Conservation (phyloP, 2,113 vertebrate genomes). For the Ophthalmolycus amberensis region DNA sequence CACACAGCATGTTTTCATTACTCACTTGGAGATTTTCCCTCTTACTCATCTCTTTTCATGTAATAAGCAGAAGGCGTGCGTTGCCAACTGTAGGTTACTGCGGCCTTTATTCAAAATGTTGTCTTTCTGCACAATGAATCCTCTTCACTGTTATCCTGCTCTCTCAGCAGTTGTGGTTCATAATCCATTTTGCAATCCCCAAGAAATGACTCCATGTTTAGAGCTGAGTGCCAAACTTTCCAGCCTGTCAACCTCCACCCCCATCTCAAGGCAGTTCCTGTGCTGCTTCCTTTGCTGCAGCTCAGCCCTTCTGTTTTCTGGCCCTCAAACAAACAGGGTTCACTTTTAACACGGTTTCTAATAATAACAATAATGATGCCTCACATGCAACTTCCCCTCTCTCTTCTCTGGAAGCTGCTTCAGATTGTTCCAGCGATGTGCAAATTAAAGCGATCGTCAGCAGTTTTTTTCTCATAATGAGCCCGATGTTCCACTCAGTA, state of each 20-base stretch:
- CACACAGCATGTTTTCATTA: slow-evolving; percentile 52
- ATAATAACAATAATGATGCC: neutral
- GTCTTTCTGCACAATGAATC: slow-evolving; percentile 20
- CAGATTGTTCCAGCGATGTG: slow-evolving; percentile 31
- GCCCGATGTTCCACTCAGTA: slow-evolving; percentile 40
- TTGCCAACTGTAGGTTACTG: neutral
- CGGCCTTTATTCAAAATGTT: neutral
- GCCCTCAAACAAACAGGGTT: neutral
- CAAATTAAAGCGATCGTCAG: slow-evolving; percentile 44
- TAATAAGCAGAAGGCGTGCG: neutral
- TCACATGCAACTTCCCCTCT: neutral
- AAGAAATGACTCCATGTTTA: slow-evolving; percentile 43
- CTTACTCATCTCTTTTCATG: slow-evolving; percentile 38
- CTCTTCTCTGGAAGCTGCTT: slow-evolving; percentile 9
- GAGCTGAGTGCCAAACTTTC: slow-evolving; percentile 55
- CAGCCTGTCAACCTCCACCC: slow-evolving; percentile 42
- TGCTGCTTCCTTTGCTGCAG: slow-evolving; percentile 18
- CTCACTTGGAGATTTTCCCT: slow-evolving; percentile 1
- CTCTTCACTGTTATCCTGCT: slow-evolving; percentile 9
- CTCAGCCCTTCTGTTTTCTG: slow-evolving; percentile 13
- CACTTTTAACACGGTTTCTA: slow-evolving; percentile 18
- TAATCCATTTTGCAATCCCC: slow-evolving; percentile 29
- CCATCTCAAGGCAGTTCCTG: slow-evolving; percentile 25
- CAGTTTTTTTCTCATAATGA: slow-evolving; percentile 54
- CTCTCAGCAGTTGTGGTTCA: slow-evolving; percentile 54